phyloP scores from a whole-genome alignment of 2,797 vertebrate genomes.

The Cossypha caffra region DNA sequence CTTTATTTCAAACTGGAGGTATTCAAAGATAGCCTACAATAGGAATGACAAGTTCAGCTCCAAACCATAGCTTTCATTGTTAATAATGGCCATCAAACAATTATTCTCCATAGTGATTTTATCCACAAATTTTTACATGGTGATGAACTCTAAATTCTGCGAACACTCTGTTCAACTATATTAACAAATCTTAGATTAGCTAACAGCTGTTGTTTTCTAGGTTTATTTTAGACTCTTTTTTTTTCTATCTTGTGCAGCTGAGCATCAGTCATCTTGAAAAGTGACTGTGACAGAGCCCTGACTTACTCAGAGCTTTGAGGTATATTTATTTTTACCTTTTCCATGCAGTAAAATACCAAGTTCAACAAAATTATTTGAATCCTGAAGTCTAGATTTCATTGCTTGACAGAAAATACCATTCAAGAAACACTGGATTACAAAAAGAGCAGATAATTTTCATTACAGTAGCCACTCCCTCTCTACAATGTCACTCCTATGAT shows the following conservation, averaged over 20 bases:
- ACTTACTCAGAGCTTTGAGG: background rate
- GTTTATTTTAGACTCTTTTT: background rate
- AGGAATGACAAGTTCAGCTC: background rate
- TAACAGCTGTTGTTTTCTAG: background rate
- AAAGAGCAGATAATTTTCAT: background rate
- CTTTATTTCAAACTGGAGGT: background rate
- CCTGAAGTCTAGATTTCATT: background rate
- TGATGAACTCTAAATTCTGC: background rate
- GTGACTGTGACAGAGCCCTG: background rate
- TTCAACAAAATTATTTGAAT: background rate
- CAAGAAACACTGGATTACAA: background rate
- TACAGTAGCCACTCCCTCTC: background rate
- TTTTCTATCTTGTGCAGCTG: background rate
- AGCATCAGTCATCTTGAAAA: background rate
- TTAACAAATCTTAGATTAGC: background rate
- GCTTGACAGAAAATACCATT: background rate
- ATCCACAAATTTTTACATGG: background rate
- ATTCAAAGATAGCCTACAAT: background rate
- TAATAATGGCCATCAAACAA: background rate
- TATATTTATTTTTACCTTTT: background rate
- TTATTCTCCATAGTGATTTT: background rate
- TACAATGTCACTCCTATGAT: background rate
- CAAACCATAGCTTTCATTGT: background rate
- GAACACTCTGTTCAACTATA: background rate
- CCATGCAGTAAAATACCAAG: background rate